Evolutionary conservation across 1,140 invertebrate species (phyloP).

Genomic region (Octopus sinensis): DNA sequence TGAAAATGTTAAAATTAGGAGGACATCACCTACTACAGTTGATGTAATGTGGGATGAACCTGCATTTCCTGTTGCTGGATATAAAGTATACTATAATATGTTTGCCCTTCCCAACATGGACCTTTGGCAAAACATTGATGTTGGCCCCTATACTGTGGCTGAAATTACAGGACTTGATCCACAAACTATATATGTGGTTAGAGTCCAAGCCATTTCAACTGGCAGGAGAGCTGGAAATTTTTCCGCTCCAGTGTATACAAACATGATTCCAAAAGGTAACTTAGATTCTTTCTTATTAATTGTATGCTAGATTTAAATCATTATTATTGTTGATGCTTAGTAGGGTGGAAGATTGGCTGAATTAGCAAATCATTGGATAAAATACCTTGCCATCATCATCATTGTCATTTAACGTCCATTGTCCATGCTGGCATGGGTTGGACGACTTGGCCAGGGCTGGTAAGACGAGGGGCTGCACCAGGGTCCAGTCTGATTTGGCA

Average conservation of each 20-base stretch:
- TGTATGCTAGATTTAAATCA: no score
- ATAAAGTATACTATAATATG: constrained; percentile 62
- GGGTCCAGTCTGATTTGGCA: no score
- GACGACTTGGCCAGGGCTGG: no score
- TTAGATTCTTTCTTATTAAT: no score
- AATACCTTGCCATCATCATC: no score
- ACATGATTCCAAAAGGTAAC: constrained; percentile 32
- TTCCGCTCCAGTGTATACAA: constrained; percentile 39
- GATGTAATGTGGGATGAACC: constrained; percentile 92
- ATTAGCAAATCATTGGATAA: no score
- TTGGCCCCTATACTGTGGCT: constrained; percentile 47
- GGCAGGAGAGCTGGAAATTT: constrained; percentile 50
- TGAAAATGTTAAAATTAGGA: constrained; percentile 74
- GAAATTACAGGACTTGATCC: constrained; percentile 87
- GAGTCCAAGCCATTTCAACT: constrained; percentile 63
- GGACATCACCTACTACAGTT: constrained; percentile 72
- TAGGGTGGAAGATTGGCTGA: no score
- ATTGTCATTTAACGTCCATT: no score
- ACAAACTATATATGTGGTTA: constrained; percentile 86
- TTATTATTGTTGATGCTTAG: no score
- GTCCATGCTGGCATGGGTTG: no score
- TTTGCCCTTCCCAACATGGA: constrained; percentile 42
- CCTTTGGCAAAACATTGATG: constrained; percentile 46
- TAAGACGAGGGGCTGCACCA: no score
- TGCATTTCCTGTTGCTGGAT: constrained; percentile 71